Conservation (phyloP, 2,797 vertebrate species). For the Morelia viridis region DNA sequence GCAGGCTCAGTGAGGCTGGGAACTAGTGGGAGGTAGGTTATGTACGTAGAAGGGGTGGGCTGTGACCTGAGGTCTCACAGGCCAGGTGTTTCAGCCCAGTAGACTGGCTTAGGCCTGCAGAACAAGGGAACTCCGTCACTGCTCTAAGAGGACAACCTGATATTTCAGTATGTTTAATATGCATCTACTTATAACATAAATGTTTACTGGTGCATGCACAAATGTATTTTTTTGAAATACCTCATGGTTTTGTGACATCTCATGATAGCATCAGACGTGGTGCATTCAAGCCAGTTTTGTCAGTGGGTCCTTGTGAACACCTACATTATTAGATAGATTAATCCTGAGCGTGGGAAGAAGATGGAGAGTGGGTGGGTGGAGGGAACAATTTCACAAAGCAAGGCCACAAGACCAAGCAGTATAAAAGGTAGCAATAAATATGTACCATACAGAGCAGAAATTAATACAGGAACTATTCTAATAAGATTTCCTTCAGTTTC, state of each 20-base stretch:
- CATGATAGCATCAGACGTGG: background rate
- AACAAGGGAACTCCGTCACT: background rate
- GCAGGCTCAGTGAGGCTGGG: background rate
- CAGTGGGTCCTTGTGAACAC: background rate
- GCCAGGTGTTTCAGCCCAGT: background rate
- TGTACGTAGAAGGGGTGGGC: background rate
- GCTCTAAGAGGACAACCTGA: background rate
- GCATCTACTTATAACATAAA: background rate
- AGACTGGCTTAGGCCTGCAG: background rate
- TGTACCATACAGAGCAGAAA: background rate
- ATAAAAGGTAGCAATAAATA: background rate
- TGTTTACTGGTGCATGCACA: background rate
- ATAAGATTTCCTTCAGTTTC: background rate
- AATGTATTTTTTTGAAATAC: background rate
- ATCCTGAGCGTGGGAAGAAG: background rate
- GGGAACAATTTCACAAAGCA: background rate
- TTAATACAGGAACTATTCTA: background rate
- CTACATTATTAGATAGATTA: background rate
- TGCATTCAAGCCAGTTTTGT: background rate
- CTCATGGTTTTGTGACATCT: background rate
- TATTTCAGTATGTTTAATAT: background rate
- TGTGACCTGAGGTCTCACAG: background rate
- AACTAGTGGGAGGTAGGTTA: background rate
- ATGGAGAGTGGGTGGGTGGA: background rate
- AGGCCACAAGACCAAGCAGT: background rate